Evolutionary conservation across 2,113 vertebrate genomes (phyloP), one percentile per base, ranked within the genome.

Genomic region (Lepidothrix coronata): DNA sequence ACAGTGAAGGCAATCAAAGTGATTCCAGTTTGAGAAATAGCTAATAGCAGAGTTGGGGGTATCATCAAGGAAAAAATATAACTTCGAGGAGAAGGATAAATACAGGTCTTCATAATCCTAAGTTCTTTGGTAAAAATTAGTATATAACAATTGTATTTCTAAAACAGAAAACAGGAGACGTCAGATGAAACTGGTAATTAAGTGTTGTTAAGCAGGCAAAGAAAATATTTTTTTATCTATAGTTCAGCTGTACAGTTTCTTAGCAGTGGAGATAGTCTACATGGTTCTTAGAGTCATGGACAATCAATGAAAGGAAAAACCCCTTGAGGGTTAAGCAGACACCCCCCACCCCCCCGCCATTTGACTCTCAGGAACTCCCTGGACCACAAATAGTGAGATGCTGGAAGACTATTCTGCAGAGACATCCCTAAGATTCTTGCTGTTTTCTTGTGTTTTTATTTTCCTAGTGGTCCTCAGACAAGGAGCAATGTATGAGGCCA

Each of bases 401-500:
- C 23, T 65, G 37, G 19, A 70, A 80, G 2, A 79, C 27, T 48
- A 49, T 76, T 44, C 28, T 41, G 12, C 6, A 63, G 61, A 78
- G 3, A 24, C 11, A 78, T 71, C 30, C 12, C 13, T 55, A 84
- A 67, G 25, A 49, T 9, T 80, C 13, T 89, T 0, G 0, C 7
- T 78, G 24, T 33, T 57, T 67, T 35, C 9, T n/a, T 41, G 12
- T 31, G 5, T 0, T 5, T 48, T 19, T 67, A 39, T 7, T 31
- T 66, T 46, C 33, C 24, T 55, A 43, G 6, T 19, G 8, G 2
- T 24, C 30, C 59, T 55, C 72, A 70, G 66, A 61, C 54, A 46
- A 9, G 48, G 67, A 25, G 23, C 44, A 88, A 39, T 28, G 11
- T 55, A 22, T 11, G 39, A 93, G 83, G 72, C 63, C 46, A 22